A percentile compares a stretch with the other conserved stretches of the same genome.
These are phyloP conservation scores for Gastrophryne carolinensis DNA, from an alignment of 2,797 vertebrate species.

Conservation along the genomic window DNA sequence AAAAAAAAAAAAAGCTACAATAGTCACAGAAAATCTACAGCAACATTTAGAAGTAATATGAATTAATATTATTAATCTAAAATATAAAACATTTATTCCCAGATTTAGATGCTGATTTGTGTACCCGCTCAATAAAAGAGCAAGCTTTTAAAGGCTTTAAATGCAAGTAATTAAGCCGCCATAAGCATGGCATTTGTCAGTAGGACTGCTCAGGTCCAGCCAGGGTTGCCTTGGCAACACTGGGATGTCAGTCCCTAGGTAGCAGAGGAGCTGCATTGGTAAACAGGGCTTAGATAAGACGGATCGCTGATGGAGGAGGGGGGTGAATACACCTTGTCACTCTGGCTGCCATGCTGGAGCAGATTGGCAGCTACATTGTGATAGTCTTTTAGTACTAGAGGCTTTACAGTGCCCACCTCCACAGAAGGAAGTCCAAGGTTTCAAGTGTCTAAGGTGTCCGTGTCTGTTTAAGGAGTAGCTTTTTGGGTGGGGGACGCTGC, in stretches of 20 bases:
- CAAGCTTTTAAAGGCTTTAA: neutral
- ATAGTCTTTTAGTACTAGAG: neutral
- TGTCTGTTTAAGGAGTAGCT: slow-evolving; percentile 19
- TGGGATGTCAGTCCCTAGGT: slow-evolving; percentile 25
- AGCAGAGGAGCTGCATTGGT: neutral
- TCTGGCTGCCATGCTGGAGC: neutral
- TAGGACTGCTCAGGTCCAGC: slow-evolving; percentile 31
- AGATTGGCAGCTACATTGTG: too few species aligned
- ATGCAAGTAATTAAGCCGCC: slow-evolving; percentile 1
- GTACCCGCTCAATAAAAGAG: too few species aligned
- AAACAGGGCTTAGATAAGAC: neutral
- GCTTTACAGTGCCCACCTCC: neutral
- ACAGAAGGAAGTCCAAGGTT: neutral
- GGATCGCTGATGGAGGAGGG: neutral
- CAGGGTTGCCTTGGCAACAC: slow-evolving; percentile 32
- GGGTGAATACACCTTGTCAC: neutral
- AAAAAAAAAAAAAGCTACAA: too few species aligned
- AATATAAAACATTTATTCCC: too few species aligned
- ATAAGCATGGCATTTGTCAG: slow-evolving; percentile 26
- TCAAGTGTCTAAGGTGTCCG: neutral
- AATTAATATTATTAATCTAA: too few species aligned
- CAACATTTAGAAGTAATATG: too few species aligned
- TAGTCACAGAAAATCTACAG: too few species aligned
- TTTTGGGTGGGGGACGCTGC: slow-evolving; percentile 10
- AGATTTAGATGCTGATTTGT: too few species aligned